Base-by-base conservation (phyloP, 2,888 invertebrate genomes). In the Limnephilus marmoratus region DNA sequence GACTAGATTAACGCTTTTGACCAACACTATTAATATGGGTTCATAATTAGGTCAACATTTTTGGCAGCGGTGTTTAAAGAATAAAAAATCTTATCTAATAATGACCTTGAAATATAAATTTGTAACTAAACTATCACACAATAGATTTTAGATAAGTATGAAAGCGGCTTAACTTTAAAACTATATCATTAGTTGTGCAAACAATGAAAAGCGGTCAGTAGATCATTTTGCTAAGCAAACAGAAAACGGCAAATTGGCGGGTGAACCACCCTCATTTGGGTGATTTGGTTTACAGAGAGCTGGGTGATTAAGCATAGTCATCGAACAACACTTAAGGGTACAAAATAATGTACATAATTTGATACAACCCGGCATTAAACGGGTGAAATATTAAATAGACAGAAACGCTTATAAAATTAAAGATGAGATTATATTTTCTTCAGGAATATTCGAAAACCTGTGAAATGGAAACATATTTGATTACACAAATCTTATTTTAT, bases 221-320 rank as follows among this genome's bases (percentile, higher is more conserved):
- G 82, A 82, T 34, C 82, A 34, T 31, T 82, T 31, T 82, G 4
- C 34, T 34, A 82, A 31, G 34, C 31, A 82, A 34, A 34, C 34
- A 31, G 34, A 34, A 82, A 9, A 24, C 68, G 68, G 68, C 24
- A 68, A 24, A 24, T n/a, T 68, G 24, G 68, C 68, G 68, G 68
- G 68, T 68, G 24, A 68, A 68, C 68, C 68, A 68, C 24, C 68
- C 68, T 9, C 24, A 68, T 68, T 68, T 24, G 68, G 68, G 68
- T 68, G 68, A 68, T n/a, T 68, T 68, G 24, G 68, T 68, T 68
- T n/a, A 68, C 68, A 68, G 68, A 41, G 85, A n/a, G 68, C 24
- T 31, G 34, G 68, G 80, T 88, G 88, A 88, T 88, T 88, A 88
- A 88, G 88, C 88, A 88, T 24, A 88, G 88, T 88, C 88, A 88